Percentiles rank a stretch among this genome's conserved stretches.
These are phyloP conservation scores for Teleiodes luculella DNA, from an alignment of 2,888 invertebrate genomes.

Conservation along the genomic window DNA sequence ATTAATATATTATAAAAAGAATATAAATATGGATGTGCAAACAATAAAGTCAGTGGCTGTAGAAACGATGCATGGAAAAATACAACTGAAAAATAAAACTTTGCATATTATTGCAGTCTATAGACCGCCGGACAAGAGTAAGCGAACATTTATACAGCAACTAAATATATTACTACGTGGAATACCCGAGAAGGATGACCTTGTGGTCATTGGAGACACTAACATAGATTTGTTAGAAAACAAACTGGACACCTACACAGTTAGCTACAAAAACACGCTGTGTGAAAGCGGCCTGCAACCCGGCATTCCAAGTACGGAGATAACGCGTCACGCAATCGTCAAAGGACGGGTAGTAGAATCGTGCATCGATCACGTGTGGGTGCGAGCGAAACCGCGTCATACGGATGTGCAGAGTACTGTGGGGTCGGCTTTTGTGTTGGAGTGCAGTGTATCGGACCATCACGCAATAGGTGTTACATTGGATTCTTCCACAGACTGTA, in stretches of 20 bases:
- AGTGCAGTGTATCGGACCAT: background rate
- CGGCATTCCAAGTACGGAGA: conserved; percentile 8
- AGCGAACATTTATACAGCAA: background rate
- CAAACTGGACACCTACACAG: background rate
- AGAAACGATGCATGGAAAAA: background rate
- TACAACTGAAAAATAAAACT: background rate
- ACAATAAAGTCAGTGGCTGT: background rate
- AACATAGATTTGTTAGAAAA: background rate
- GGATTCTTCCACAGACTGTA: background rate
- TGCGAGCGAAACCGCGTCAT: conserved; percentile 11
- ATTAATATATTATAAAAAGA: background rate
- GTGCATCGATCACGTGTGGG: conserved; percentile 19
- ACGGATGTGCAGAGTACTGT: background rate
- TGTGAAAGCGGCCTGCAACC: conserved; percentile 9
- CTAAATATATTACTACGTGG: background rate
- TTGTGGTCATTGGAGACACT: background rate
- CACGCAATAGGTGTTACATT: background rate
- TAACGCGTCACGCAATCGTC: conserved; percentile 16
- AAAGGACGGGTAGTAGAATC: conserved; percentile 14
- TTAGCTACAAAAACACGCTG: background rate
- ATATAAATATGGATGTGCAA: background rate
- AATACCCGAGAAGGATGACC: background rate
- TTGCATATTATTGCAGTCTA: background rate
- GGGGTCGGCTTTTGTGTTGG: background rate
- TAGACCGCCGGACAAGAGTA: background rate